These are phyloP conservation scores for Pangasianodon hypophthalmus DNA, from an alignment of 2,113 vertebrate species.

Conservation along the genomic window DNA sequence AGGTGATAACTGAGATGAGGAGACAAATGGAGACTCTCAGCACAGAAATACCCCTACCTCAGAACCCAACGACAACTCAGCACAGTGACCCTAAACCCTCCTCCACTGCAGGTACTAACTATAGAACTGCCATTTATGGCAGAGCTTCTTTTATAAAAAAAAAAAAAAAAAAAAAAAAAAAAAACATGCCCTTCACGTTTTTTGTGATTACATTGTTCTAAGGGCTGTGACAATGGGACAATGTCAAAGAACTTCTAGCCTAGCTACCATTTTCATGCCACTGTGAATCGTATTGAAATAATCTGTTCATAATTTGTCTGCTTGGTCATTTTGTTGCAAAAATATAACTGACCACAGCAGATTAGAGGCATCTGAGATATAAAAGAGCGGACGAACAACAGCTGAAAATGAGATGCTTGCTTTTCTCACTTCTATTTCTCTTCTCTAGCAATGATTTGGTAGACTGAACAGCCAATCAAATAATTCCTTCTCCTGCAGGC, in stretches of 20 bases:
- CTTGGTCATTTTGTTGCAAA: neutral
- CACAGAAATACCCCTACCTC: constrained; percentile 22
- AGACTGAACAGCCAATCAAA: neutral
- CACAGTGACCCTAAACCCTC: constrained; percentile 1
- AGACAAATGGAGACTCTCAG: constrained; percentile 84
- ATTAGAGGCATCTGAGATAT: neutral
- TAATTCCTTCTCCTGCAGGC: neutral
- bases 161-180: too few relatives aligned
- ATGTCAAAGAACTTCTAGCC: constrained; percentile 5
- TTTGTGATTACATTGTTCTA: neutral
- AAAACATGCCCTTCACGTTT: too few relatives aligned
- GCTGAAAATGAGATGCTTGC: neutral
- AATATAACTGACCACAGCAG: neutral
- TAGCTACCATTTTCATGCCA: neutral
- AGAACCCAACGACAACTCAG: constrained; percentile 14
- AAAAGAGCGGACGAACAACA: neutral
- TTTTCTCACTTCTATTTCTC: neutral
- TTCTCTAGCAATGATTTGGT: neutral
- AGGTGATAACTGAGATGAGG: constrained; percentile 83
- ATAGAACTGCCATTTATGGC: neutral
- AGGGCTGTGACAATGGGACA: neutral
- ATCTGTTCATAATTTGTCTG: neutral
- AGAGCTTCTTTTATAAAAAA: too few relatives aligned
- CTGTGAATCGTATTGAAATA: neutral
- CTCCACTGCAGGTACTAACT: constrained; percentile 56